Base-by-base conservation (phyloP, 2,888 invertebrate genomes). In the Punctoribates punctum region DNA sequence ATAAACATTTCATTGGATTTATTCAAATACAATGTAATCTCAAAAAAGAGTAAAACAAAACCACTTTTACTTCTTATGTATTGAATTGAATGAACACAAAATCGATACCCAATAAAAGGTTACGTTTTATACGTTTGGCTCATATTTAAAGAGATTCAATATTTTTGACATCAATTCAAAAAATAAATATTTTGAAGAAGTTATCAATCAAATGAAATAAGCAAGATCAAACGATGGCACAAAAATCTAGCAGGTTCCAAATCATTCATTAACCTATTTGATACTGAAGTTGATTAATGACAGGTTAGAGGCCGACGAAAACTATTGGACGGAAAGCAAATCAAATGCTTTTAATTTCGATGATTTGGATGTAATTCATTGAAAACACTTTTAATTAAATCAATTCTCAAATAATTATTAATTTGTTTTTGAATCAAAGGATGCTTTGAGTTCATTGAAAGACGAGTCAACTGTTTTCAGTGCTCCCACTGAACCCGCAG, bases 311-410 rank as follows among this genome's bases (percentile, higher is more conserved):
- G 62, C 13, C 13, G 62, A 62, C 62, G 62, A 62, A 6, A 9
- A 29, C 27, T 62, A 62, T 27, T 62, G 62, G 62, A 15, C 29
- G 25, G 62, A 62, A 62, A 62, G 62, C 62, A 62, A 62, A 62
- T 62, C 62, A 27, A 62, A 17, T 62, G 62, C 29, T 27, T 62
- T 62, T 62, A 62, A 62, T 62, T 62, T 62, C n/a, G 62, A 62
- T 54, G 54, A 54, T 20, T 54, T 54, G 8, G 29, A 62, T n/a
- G 62, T 15, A 29, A 15, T 3, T 62, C 4, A 25, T 57, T 8
- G 8, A 11, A 11, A 23, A 27, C 25, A 23, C 17, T 3, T 29
- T 29, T 62, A 13, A 62, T n/a, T 25, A 5, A 48, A 13, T 25
- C 27, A 29, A 27, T 27, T 62, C 1, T 27, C 13, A 8, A 4